Evolutionary conservation across 2,888 invertebrate species (phyloP).

Genomic region (Nomada fabriciana): DNA sequence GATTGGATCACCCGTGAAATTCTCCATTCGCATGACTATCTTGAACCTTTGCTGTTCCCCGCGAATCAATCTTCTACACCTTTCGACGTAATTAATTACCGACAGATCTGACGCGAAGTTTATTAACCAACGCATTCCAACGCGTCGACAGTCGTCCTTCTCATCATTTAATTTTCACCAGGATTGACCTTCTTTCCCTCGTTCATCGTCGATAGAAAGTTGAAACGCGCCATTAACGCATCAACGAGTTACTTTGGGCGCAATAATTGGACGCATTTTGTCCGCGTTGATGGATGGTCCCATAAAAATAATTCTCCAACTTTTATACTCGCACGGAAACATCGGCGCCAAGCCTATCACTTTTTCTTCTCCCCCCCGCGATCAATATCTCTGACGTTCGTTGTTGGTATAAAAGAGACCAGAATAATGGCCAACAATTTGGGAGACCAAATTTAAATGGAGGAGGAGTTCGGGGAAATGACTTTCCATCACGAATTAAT

Average conservation of each 20-base stretch:
- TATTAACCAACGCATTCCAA: constrained; percentile 28
- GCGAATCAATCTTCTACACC: background rate
- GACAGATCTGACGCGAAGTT: constrained; percentile 12
- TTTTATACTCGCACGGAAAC: background rate
- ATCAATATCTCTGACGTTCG: background rate
- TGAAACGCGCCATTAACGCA: constrained; percentile 45
- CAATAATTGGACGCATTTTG: constrained; percentile 45
- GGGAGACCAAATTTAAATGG: background rate
- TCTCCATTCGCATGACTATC: background rate
- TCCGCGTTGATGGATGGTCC: background rate
- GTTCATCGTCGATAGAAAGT: constrained; percentile 46
- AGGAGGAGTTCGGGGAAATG: constrained; percentile 1
- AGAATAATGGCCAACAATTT: background rate
- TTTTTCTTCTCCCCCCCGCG: background rate
- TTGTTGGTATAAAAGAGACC: background rate
- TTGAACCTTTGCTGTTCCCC: constrained; percentile 20
- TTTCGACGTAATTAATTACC: constrained; percentile 49
- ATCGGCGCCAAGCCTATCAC: background rate
- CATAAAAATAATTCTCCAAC: constrained; percentile 11
- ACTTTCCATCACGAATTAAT: constrained; percentile 52
- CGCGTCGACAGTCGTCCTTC: constrained; percentile 1
- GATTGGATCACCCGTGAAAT: constrained; percentile 6
- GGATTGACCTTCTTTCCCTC: background rate
- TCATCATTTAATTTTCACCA: constrained; percentile 39
- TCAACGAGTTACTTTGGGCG: constrained; percentile 13